Evolutionary conservation across 2,113 vertebrate species (phyloP), one percentile per base, ranked within the genome.

Genomic region (Fregetta grallaria): DNA sequence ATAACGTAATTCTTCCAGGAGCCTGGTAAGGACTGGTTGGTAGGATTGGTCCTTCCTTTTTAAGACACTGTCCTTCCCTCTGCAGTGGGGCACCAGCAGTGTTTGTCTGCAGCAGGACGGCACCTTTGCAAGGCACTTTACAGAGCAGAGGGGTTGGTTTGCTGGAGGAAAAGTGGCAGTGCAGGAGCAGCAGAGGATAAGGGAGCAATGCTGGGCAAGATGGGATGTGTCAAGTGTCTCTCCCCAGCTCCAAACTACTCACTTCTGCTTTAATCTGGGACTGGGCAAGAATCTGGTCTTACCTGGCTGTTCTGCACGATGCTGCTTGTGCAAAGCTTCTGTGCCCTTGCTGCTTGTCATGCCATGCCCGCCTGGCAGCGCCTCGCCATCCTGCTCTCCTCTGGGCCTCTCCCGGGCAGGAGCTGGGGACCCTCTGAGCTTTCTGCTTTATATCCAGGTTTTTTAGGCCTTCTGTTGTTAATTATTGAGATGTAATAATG

Each of bases 401-500:
- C 52, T 45, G 38, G 42, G 47, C 86, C 68, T 94, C 73, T 92
- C n/a, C 27, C 2, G 6, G 55, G 58, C 59, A 76, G 29, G 59
- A 94, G 44, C 26, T 59, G 38, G 44, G 72, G 25, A 94, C 70
- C 74, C 62, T 94, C 61, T 40, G 50, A 97, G 95, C 70, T 86
- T 94, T 85, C 89, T 80, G 85, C 75, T 95, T 92, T 96, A 93
- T 97, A 97, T 97, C 95, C 84, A 88, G 92, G 90, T 97, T 97
- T 98, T 97, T 95, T 96, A 97, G 98, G 93, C 97, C 95, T 98
- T 97, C 97, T 98, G 97, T 97, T 98, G 98, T 98, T 98, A 98
- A 98, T 98, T 98, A 98, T 98, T 98, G 97, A 97, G 97, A 98
- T 98, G 97, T 98, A 98, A 98, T 98, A 98, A 98, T 98, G 95